Conservation (phyloP, 1,140 invertebrate genomes). For the Lasaia peninsularis region DNA sequence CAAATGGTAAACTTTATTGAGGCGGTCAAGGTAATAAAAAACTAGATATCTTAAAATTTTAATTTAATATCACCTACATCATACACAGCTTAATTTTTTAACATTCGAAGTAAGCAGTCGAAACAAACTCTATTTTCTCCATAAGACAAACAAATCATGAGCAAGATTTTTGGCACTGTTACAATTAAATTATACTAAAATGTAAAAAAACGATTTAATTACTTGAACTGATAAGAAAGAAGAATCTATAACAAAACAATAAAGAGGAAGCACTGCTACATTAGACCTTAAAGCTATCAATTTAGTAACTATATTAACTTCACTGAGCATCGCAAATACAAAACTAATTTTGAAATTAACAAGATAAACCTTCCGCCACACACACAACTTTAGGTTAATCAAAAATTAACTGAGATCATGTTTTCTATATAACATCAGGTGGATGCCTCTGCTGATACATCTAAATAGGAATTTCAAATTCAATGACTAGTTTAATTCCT, state of each 20-base stretch:
- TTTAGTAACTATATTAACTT: neutral
- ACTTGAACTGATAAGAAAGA: slow-evolving; percentile 11
- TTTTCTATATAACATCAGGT: neutral
- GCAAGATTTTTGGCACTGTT: slow-evolving; percentile 35
- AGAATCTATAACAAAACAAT: slow-evolving; percentile 11
- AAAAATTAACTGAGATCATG: slow-evolving; percentile 2
- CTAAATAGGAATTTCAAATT: neutral
- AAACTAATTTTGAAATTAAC: slow-evolving; percentile 14
- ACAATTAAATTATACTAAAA: slow-evolving; percentile 11
- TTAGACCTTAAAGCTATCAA: neutral
- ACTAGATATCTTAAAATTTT: slow-evolving; percentile 1
- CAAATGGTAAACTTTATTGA: neutral
- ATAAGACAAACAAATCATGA: slow-evolving; percentile 29
- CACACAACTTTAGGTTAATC: neutral
- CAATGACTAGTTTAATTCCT: slow-evolving; percentile 3
- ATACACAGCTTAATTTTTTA: slow-evolving; percentile 15
- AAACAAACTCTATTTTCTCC: slow-evolving; percentile 20
- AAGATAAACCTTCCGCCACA: neutral
- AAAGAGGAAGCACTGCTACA: slow-evolving; percentile 21
- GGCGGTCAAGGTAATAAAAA: neutral
- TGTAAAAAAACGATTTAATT: neutral
- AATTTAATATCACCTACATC: slow-evolving; percentile 23
- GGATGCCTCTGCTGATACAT: neutral
- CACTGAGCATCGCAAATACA: slow-evolving; percentile 12
- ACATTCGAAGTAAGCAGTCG: slow-evolving; percentile 14